Evolutionary conservation across 1,140 invertebrate genomes (phyloP), one percentile per base, ranked within the genome.

Genomic region (Pseudomyrmex cubaensis): DNA sequence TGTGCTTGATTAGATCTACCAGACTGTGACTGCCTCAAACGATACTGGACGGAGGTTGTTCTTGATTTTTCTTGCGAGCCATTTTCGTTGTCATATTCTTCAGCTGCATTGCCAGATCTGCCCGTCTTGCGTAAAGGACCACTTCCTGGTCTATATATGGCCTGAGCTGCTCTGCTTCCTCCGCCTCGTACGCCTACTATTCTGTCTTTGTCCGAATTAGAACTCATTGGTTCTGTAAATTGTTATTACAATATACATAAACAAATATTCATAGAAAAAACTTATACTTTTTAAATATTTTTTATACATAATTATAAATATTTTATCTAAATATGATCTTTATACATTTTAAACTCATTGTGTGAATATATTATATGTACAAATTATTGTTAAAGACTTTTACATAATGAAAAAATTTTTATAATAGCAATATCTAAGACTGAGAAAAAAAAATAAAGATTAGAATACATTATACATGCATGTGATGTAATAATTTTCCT

Each of bases 141-240:
- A 93, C 95, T 96, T 66, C 96, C 96, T 74, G 96, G 96, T 83
- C 94, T 94, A 80, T 96, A 96, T 50, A 96, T 93, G 91, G 94
- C 92, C 90, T 95, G 94, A 62, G 95, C 93, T 83, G 95, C 95
- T 87, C 91, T 90, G 83, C 91, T 90, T 46, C 88, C 90, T 73
- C 91, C 91, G 50, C 92, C 91, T 52, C 91, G 85, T 90, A 94
- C 92, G 83, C 89, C 91, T 85, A 86, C 84, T 77, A 84, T 89
- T 89, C 76, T 92, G n/a, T 92, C 89, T 63, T 87, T 86, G 22
- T 92, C 89, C 20, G 85, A 88, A 87, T 90, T 92, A 13, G 57
- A 89, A 73, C 52, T 82, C 46, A 52, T 46, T 22, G 62, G 44
- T 83, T 88, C 73, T 75, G 61, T 20, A 87, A 85, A 61, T 80